Evolutionary conservation across 2,888 invertebrate genomes (phyloP).

Genomic region (Cryptocephalus moraei): DNA sequence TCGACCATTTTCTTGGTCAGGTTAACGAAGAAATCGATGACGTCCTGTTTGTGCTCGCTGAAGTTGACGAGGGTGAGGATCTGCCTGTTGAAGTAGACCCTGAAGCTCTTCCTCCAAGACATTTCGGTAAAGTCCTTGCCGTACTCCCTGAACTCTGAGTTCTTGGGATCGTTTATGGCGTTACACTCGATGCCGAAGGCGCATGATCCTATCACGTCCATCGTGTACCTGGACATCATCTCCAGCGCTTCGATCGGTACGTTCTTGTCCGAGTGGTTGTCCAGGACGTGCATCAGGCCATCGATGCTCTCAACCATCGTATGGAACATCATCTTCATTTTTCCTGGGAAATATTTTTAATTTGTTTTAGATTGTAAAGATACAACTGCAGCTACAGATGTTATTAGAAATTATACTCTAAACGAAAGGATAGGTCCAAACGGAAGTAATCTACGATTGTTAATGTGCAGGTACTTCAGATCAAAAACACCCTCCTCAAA

Average conservation of each 20-base stretch:
- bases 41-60: slow-evolving; percentile 8
- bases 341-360: slow-evolving; percentile 8
- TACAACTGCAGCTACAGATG: no score
- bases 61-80: slow-evolving; percentile 5
- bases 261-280: slow-evolving; percentile 11
- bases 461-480: no score
- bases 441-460: no score
- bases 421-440: no score
- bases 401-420: no score
- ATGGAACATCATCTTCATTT: slow-evolving; percentile 35
- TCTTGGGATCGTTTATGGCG: slow-evolving; percentile 25
- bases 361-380: no score
- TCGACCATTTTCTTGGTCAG: slow-evolving; percentile 29
- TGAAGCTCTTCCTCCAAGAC: background rate
- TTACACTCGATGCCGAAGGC: slow-evolving; percentile 37
- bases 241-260: slow-evolving; percentile 36
- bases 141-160: slow-evolving; percentile 20
- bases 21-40: slow-evolving; percentile 30
- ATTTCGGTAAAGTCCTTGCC: slow-evolving; percentile 10
- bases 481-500: no score
- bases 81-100: background rate
- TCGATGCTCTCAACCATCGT: slow-evolving; percentile 25
- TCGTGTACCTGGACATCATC: slow-evolving; percentile 37
- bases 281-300: slow-evolving; percentile 20
- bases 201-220: slow-evolving; percentile 38